Percentiles rank a stretch among this genome's conserved stretches.
Evolutionary conservation across 2,888 invertebrate genomes (phyloP).

Genomic region (Pandemis heparana): DNA sequence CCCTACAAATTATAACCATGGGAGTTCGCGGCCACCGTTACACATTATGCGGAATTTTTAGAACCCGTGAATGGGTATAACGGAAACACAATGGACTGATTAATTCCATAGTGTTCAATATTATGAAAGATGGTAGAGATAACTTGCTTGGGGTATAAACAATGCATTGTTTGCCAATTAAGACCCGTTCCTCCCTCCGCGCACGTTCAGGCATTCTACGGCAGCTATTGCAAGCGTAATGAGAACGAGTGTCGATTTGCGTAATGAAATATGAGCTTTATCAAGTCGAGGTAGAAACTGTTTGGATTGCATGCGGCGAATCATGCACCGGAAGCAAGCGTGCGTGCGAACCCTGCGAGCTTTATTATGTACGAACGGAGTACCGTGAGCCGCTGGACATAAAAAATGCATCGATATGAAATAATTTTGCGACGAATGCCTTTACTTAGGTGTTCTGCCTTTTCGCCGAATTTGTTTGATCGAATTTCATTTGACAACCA

Average conservation of each 20-base stretch:
- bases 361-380: conserved; percentile 58
- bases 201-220: conserved; percentile 45
- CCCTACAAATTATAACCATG: conserved; percentile 27
- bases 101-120: conserved; percentile 47
- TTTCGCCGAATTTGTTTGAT: too few relatives aligned
- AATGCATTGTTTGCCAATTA: conserved; percentile 75
- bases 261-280: conserved; percentile 52
- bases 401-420: conserved; percentile 34
- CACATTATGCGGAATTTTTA: conserved; percentile 40
- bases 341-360: conserved; percentile 62
- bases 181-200: conserved; percentile 56
- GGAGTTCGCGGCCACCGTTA: conserved; percentile 44
- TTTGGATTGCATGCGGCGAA: conserved; percentile 37
- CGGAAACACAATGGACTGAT: conserved; percentile 49
- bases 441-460: too few relatives aligned
- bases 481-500: too few relatives aligned
- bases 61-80: conserved; percentile 32
- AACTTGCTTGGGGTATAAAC: conserved; percentile 56
- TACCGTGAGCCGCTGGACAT: conserved; percentile 44
- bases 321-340: conserved; percentile 60
- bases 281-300: conserved; percentile 49
- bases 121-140: conserved; percentile 53
- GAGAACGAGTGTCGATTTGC: conserved; percentile 12
- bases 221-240: conserved; percentile 39
- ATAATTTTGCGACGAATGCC: conserved; percentile 3